phyloP scores from a whole-genome alignment of 2,797 vertebrate species.

The Schizothorax lantsangensis region DNA sequence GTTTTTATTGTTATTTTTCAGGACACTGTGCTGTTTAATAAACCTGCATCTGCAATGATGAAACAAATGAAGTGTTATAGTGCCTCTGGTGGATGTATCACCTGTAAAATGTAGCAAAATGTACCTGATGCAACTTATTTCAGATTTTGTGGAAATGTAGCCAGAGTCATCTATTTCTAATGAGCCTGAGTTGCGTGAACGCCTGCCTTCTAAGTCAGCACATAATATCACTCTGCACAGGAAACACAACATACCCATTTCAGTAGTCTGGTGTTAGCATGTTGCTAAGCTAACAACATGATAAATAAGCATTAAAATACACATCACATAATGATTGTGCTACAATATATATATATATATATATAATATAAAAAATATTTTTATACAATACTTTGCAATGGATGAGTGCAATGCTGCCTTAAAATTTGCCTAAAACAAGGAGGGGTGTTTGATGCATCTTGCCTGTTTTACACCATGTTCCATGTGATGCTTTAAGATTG shows the following conservation, averaged over 20 bases:
- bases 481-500: not conserved
- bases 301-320: too few relatives aligned
- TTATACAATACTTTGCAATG: too few relatives aligned
- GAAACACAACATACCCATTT: too few relatives aligned
- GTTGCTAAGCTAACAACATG: too few relatives aligned
- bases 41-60: too few relatives aligned
- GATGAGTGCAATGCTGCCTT: not conserved
- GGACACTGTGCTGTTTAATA: too few relatives aligned
- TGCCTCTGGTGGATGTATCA: too few relatives aligned
- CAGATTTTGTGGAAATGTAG: not conserved
- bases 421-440: not conserved
- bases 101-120: too few relatives aligned
- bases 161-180: not conserved
- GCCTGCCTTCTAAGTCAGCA: not conserved
- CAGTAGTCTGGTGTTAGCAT: too few relatives aligned
- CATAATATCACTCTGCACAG: not conserved
- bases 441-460: not conserved
- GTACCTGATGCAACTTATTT: not conserved
- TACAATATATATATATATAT: too few relatives aligned
- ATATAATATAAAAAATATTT: too few relatives aligned
- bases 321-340: too few relatives aligned
- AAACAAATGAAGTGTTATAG: not conserved
- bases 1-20: not conserved
- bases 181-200: not conserved
- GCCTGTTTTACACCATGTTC: not conserved